phyloP scores from a whole-genome alignment of 2,888 invertebrate genomes.

The Drosophila macrospina region DNA sequence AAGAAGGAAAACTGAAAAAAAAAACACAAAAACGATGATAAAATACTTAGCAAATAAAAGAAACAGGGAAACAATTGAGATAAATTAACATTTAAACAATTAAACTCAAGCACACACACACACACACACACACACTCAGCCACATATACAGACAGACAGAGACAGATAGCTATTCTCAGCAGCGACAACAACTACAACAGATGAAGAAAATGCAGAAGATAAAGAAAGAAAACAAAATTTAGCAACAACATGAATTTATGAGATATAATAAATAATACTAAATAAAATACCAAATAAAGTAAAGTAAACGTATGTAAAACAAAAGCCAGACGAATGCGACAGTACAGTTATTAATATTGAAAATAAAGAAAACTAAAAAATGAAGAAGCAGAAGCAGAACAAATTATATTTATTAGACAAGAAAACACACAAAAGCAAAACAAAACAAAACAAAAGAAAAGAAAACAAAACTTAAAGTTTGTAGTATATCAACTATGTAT shows the following conservation, averaged over 20 bases:
- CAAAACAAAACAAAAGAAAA: slow-evolving; percentile 30
- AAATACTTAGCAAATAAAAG: slow-evolving; percentile 79
- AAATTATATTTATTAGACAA: slow-evolving; percentile 78
- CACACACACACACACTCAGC: slow-evolving; percentile 11
- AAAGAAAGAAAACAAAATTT: slow-evolving; percentile 71
- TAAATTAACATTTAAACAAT: slow-evolving; percentile 79
- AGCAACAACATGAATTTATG: slow-evolving; percentile 82
- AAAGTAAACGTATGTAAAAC: slow-evolving; percentile 38
- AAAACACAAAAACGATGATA: slow-evolving; percentile 31
- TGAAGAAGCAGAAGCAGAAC: slow-evolving; percentile 31
- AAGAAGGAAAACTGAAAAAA: slow-evolving; percentile 34
- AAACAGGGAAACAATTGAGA: slow-evolving; percentile 83
- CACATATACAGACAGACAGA: slow-evolving; percentile 34
- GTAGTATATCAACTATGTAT: slow-evolving; percentile 77
- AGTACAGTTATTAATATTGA: slow-evolving; percentile 47
- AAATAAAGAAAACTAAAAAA: too few relatives aligned
- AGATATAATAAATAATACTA: slow-evolving; percentile 73
- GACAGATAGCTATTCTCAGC: slow-evolving; percentile 37
- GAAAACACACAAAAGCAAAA: slow-evolving; percentile 46
- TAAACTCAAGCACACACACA: slow-evolving; percentile 43
- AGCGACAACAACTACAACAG: slow-evolving; percentile 38
- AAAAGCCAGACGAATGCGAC: slow-evolving; percentile 40
- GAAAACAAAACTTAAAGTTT: slow-evolving; percentile 65
- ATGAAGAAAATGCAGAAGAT: slow-evolving; percentile 35
- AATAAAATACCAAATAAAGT: slow-evolving; percentile 55